A percentile compares a stretch with the other conserved stretches of the same genome.
Conservation (phyloP, 2,113 vertebrate genomes). For the Eolophus roseicapilla region DNA sequence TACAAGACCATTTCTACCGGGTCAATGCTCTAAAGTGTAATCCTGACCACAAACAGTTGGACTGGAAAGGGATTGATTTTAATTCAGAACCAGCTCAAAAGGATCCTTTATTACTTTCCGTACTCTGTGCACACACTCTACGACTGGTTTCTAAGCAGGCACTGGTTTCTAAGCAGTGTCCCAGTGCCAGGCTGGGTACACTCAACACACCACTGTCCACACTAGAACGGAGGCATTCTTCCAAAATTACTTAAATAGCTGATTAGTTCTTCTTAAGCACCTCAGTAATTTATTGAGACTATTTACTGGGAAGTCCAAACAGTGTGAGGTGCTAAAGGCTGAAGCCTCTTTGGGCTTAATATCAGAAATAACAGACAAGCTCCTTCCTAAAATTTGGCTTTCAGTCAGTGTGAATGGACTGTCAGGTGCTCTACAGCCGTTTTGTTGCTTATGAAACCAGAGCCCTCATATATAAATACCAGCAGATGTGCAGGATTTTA, state of each 20-base stretch:
- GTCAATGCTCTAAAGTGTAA: neutral
- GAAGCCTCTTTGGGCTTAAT: neutral
- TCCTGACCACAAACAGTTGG: neutral
- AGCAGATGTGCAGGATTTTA: neutral
- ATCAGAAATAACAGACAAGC: neutral
- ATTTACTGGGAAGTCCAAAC: neutral
- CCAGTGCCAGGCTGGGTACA: neutral
- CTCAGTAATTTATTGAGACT: neutral
- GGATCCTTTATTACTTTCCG: neutral
- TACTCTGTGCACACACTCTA: neutral
- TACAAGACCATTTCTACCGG: neutral
- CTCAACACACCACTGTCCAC: neutral
- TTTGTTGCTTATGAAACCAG: conserved; percentile 10
- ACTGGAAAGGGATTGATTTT: neutral
- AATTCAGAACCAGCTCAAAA: neutral
- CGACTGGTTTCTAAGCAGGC: neutral
- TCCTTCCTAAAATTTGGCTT: neutral
- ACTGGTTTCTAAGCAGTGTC: neutral
- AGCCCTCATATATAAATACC: neutral
- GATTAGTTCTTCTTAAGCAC: neutral
- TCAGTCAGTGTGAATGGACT: neutral
- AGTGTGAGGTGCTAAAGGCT: neutral
- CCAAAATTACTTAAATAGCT: neutral
- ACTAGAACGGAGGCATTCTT: neutral
- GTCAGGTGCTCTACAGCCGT: neutral